These are phyloP conservation scores for Phocoena phocoena DNA, from an alignment of 2,113 vertebrate species.

Conservation along the genomic window DNA sequence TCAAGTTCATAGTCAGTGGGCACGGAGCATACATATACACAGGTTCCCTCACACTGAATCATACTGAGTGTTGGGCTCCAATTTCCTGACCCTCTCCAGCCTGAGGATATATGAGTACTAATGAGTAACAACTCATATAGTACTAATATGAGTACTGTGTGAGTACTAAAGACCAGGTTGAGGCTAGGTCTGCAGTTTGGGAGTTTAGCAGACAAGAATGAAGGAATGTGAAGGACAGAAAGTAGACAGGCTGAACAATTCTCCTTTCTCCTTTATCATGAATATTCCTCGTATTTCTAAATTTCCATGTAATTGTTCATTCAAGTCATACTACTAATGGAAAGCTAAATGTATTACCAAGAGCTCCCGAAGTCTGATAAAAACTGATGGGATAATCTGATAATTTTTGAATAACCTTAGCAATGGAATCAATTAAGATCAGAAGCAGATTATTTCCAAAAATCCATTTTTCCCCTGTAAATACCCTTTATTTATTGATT, in stretches of 20 bases:
- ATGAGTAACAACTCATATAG: background rate
- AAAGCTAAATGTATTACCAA: background rate
- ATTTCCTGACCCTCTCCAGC: background rate
- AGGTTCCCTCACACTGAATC: background rate
- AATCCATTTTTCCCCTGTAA: background rate
- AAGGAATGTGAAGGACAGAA: background rate
- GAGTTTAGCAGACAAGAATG: background rate
- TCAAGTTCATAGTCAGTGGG: background rate
- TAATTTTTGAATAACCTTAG: constrained; percentile 55
- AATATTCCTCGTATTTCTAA: background rate
- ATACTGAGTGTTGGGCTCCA: background rate
- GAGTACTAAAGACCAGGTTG: background rate
- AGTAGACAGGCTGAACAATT: background rate
- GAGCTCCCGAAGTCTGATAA: background rate
- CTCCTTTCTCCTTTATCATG: background rate
- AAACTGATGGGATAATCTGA: constrained; percentile 29
- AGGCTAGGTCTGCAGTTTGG: background rate
- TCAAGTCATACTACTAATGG: constrained; percentile 5
- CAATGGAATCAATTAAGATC: constrained; percentile 59
- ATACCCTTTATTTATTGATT: constrained; percentile 41
- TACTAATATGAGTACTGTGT: background rate
- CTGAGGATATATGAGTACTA: background rate
- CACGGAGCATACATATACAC: background rate
- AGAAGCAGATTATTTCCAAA: constrained; percentile 23
- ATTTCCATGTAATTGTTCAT: constrained; percentile 25